Base-by-base conservation (phyloP, 2,797 vertebrate genomes). In the Gambusia yucatana region DNA sequence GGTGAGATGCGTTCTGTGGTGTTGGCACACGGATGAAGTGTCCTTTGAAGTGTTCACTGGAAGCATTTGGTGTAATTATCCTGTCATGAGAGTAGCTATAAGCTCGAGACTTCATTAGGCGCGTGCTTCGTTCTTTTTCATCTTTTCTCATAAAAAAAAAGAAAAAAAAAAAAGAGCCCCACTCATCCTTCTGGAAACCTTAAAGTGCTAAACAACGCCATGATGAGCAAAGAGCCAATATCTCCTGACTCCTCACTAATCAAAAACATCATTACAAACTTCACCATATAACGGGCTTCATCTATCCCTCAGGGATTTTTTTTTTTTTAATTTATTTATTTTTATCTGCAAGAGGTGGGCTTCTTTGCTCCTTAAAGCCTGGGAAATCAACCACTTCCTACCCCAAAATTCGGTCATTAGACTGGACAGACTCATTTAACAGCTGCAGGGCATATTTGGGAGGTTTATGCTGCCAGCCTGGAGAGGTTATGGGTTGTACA, bases 11-110 rank as follows among this genome's bases (percentile, higher is more conserved):
- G 84, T 92, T 89, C 89, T 84, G 72, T 86, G 73, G 88, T 85
- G 89, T 89, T 86, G 91, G 94, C 91, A 86, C 85, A 59, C 81
- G 88, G 89, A 92, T 92, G 89, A 95, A 95, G 91, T 87, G 89
- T 92, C 91, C 90, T 96, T 96, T 95, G 95, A 96, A 95, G 92
- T 93, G 90, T 91, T 91, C 50, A 87, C 89, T 93, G 86, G 85
- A 90, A 94, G 94, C 88, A 89, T 95, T 95, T 92, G 91, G 80
- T 85, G 88, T 96, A 95, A 96, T 96, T 95, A 95, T 93, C 90
- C 92, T 94, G 94, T 96, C 93, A 93, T 89, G 92, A 94, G 93
- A 89, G 88, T 86, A 87, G 87, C 94, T 93, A 89, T 89, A 93
- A 92, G 91, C 93, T 90, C 72, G 85, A 87, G 87, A 92, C 88